Evolutionary conservation across 2,113 vertebrate genomes (phyloP).

Genomic region (Pristiophorus japonicus): DNA sequence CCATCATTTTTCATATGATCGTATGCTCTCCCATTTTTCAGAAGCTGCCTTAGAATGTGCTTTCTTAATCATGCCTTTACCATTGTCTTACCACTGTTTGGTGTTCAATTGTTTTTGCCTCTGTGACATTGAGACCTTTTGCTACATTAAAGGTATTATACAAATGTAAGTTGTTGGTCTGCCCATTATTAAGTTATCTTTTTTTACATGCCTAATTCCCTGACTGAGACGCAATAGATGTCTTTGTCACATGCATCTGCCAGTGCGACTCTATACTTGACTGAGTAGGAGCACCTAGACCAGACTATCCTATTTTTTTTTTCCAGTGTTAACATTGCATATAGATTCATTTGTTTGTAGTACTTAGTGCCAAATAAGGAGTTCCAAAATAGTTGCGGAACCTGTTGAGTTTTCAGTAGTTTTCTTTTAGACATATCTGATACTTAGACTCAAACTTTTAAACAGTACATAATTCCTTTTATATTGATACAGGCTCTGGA

Average conservation of each 20-base stretch:
- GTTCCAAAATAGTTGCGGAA: neutral
- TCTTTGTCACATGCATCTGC: neutral
- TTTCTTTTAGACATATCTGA: neutral
- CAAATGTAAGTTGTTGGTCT: too few species aligned
- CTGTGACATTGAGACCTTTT: neutral
- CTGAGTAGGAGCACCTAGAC: neutral
- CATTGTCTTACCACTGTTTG: too few species aligned
- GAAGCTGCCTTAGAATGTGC: too few species aligned
- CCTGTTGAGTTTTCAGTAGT: neutral
- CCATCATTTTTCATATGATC: too few species aligned
- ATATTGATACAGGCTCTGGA: conserved; percentile 71
- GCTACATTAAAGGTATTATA: too few species aligned
- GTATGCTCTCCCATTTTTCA: too few species aligned
- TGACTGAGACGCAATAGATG: neutral
- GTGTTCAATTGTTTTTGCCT: neutral
- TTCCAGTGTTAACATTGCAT: neutral
- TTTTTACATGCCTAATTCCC: neutral
- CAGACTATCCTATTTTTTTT: neutral
- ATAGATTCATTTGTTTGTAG: neutral
- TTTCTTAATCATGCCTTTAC: neutral
- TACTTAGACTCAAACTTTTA: neutral
- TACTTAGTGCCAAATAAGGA: neutral
- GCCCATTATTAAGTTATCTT: neutral
- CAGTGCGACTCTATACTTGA: neutral
- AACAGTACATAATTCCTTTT: too few species aligned